Conservation (phyloP, 2,888 invertebrate species). For the Drosophila merina region DNA sequence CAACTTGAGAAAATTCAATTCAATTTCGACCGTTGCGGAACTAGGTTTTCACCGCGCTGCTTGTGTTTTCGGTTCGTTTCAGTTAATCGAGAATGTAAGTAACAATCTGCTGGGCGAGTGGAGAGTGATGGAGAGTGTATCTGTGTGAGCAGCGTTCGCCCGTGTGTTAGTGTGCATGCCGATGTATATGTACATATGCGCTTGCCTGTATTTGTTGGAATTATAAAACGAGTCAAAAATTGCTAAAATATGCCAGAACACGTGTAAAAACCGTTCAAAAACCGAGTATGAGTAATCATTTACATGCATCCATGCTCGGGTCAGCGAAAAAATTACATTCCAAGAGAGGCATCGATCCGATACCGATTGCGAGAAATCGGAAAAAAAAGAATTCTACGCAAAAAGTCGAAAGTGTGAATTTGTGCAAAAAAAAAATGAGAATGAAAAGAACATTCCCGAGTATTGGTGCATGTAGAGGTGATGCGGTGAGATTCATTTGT, state of each 20-base stretch:
- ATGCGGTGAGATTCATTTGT: conserved; percentile 70
- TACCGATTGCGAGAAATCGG: conserved; percentile 29
- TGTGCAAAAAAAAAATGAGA: conserved; percentile 69
- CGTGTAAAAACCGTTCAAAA: conserved; percentile 52
- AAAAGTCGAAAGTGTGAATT: conserved; percentile 77
- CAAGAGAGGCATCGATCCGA: conserved; percentile 65
- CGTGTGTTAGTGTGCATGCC: conserved; percentile 39
- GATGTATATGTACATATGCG: conserved; percentile 35
- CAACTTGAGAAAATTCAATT: conserved; percentile 13
- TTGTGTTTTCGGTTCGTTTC: conserved; percentile 79
- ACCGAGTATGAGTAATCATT: conserved; percentile 28
- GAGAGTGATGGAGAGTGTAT: conserved; percentile 55
- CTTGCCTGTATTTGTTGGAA: conserved; percentile 41
- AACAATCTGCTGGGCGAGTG: conserved; percentile 71
- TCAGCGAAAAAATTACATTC: conserved; percentile 22
- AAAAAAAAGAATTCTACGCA: conserved; percentile 83
- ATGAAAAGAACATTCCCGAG: conserved; percentile 42
- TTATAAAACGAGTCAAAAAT: conserved; percentile 36
- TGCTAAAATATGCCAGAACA: conserved; percentile 44
- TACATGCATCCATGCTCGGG: conserved; percentile 40
- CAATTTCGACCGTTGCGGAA: conserved; percentile 11
- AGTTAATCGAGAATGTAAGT: conserved; percentile 83
- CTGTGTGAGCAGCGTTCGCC: conserved; percentile 35
- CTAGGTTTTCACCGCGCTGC: conserved; percentile 9
- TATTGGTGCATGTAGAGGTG: conserved; percentile 54